A percentile compares a stretch with the other conserved stretches of the same genome.
phyloP scores from a whole-genome alignment of 2,113 vertebrate species.

The Pristiophorus japonicus region DNA sequence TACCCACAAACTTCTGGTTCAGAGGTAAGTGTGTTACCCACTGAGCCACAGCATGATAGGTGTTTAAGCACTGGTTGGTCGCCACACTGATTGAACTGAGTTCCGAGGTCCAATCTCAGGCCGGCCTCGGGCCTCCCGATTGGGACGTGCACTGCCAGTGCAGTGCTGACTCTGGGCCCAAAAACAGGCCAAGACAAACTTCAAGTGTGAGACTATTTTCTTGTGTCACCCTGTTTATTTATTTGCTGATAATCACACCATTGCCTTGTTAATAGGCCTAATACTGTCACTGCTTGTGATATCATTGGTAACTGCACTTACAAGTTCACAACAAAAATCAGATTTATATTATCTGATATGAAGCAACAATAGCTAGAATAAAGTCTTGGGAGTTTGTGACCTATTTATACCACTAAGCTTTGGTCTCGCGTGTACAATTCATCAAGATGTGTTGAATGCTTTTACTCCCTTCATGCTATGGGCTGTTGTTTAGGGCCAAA shows the following conservation, averaged over 20 bases:
- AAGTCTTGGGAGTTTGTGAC: background rate
- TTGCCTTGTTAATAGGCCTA: background rate
- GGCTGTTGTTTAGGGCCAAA: background rate
- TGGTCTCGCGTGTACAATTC: background rate
- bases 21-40: no score
- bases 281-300: background rate
- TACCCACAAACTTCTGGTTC: no score
- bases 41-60: no score
- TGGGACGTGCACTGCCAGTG: background rate
- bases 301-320: background rate
- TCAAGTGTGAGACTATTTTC: background rate
- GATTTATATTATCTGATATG: background rate
- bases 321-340: background rate
- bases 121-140: background rate
- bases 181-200: background rate
- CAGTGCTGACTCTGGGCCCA: background rate
- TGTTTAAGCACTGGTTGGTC: no score
- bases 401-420: conserved; percentile 24
- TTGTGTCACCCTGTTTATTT: background rate
- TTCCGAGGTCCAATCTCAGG: background rate
- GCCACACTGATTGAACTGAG: background rate
- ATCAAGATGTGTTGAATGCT: background rate
- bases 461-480: background rate
- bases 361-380: background rate
- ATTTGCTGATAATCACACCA: background rate